Evolutionary conservation across 2,888 invertebrate genomes (phyloP).

Genomic region (Cerastis rubricosa): DNA sequence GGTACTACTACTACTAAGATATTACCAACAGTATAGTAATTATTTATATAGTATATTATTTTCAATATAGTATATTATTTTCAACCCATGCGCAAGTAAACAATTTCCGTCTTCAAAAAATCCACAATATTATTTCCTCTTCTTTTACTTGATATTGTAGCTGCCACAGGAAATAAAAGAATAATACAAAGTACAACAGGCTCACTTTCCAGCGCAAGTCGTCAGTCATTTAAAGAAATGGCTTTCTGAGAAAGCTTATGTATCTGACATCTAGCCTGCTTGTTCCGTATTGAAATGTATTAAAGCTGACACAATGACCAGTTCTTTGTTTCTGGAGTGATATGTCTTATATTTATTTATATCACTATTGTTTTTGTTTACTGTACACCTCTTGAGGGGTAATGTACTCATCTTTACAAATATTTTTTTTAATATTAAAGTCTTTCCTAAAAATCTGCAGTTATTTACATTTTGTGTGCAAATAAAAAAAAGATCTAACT

Average conservation of each 20-base stretch:
- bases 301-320: background rate
- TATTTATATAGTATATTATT: too few relatives aligned
- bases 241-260: slow-evolving; percentile 42
- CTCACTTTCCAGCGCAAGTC: slow-evolving; percentile 42
- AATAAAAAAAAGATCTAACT: background rate
- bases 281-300: slow-evolving; percentile 24
- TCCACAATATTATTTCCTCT: background rate
- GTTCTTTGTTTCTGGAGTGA: background rate
- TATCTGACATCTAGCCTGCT: slow-evolving; percentile 43
- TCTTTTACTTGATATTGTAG: slow-evolving; percentile 13
- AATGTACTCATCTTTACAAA: background rate
- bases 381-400: background rate
- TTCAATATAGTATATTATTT: background rate
- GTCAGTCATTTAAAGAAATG: slow-evolving; percentile 56
- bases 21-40: too few relatives aligned
- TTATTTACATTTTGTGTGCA: too few relatives aligned
- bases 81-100: background rate
- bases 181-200: slow-evolving; percentile 19
- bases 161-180: slow-evolving; percentile 37
- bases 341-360: background rate
- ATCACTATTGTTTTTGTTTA: background rate
- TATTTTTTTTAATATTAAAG: too few relatives aligned
- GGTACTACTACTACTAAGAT: too few relatives aligned
- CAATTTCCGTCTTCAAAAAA: background rate
- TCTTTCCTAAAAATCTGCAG: too few relatives aligned